Conservation (phyloP, 2,888 invertebrate species). For the Drosophila testacea region DNA sequence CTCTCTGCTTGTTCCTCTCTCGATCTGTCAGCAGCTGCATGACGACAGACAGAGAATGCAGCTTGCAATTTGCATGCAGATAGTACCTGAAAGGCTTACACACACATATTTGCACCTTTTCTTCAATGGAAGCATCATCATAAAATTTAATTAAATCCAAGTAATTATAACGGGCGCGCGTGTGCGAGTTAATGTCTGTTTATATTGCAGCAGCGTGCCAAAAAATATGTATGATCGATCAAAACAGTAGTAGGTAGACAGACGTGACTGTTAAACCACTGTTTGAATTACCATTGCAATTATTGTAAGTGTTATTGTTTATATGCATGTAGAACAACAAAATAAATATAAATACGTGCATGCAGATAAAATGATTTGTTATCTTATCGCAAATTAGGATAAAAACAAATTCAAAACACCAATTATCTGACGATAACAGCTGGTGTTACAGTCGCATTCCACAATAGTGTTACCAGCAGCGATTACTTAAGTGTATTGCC, state of each 20-base stretch:
- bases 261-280: neutral
- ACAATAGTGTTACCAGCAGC: slow-evolving; percentile 16
- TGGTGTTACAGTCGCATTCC: slow-evolving; percentile 46
- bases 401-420: slow-evolving; percentile 30
- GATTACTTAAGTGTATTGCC: neutral
- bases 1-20: neutral
- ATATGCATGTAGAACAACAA: slow-evolving; percentile 11
- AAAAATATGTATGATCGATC: slow-evolving; percentile 10
- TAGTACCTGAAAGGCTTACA: slow-evolving; percentile 24
- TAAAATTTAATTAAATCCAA: slow-evolving; percentile 41
- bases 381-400: slow-evolving; percentile 34
- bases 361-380: slow-evolving; percentile 16
- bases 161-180: slow-evolving; percentile 50
- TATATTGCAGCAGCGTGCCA: slow-evolving; percentile 23
- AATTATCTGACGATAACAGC: slow-evolving; percentile 52
- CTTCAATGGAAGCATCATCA: slow-evolving; percentile 55
- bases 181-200: slow-evolving; percentile 34
- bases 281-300: slow-evolving; percentile 7
- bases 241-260: neutral
- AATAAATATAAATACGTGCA: slow-evolving; percentile 3
- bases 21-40: slow-evolving; percentile 5
- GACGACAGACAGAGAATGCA: slow-evolving; percentile 24
- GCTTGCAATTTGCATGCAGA: slow-evolving; percentile 24
- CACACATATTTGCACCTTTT: slow-evolving; percentile 37
- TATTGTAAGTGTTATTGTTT: slow-evolving; percentile 27